Evolutionary conservation across 2,797 vertebrate genomes (phyloP), one percentile per base, ranked within the genome.

Genomic region (Lithobates pipiens): DNA sequence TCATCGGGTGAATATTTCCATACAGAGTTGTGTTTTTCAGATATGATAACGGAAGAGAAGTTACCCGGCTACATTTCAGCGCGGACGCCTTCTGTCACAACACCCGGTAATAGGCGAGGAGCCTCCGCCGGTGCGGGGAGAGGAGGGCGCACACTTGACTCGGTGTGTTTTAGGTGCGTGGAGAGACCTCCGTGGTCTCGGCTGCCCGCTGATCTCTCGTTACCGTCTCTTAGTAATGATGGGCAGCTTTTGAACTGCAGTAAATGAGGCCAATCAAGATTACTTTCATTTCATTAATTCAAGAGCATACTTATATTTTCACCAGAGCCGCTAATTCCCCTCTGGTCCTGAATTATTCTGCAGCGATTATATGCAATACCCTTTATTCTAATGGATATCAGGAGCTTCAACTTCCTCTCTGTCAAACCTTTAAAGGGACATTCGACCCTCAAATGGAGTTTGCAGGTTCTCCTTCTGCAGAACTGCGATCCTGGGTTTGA

Each of bases 251-350:
- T 89, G 90, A 91, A 88, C 90, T 89, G 88, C 89, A 81, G 85
- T 83, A 90, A 93, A 91, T 90, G 91, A 92, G 90, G 90, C 91
- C 91, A 91, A 88, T 91, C 90, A 90, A 88, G 90, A 88, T 90
- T 84, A 89, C 91, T 91, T 91, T 91, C 91, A 85, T 92, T 90
- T 91, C 90, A 89, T 93, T 90, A 92, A 89, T 92, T 92, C 90
- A 88, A 93, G 92, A 91, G 90, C 90, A 88, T 90, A 89, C 87
- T 91, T 87, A 85, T 89, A 90, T 84, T 88, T 91, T 88, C 90
- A 75, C 88, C 91, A 90, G 89, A 89, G 88, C 88, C 90, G 88
- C 88, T 88, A 80, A 85, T 86, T 90, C 89, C 88, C 81, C 90
- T 90, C 88, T 91, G 90, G 88, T 90, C 89, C 90, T 87, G 90